Evolutionary conservation across 2,888 invertebrate species (phyloP).

Genomic region (Latrodectus elegans): DNA sequence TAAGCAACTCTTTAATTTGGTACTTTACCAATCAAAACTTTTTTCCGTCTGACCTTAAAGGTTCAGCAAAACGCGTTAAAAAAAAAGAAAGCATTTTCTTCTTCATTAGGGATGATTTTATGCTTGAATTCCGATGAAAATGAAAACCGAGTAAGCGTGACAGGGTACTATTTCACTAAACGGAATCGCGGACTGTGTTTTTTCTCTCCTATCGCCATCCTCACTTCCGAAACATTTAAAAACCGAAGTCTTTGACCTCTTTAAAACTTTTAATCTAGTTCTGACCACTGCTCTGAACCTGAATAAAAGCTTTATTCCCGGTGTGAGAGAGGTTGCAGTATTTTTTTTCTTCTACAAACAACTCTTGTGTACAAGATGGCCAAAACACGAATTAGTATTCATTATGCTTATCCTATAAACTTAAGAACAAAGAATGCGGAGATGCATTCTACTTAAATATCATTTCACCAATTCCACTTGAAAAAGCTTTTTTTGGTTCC

Average conservation of each 20-base stretch:
- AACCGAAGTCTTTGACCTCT: constrained; percentile 46
- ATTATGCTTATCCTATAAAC: too few relatives aligned
- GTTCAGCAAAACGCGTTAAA: background rate
- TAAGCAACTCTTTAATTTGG: too few relatives aligned
- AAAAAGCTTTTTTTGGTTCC: too few relatives aligned
- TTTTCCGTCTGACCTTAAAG: background rate
- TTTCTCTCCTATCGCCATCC: background rate
- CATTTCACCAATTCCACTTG: too few relatives aligned
- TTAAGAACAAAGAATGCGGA: too few relatives aligned
- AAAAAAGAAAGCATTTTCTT: background rate
- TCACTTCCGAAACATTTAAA: constrained; percentile 22
- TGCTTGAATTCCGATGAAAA: background rate
- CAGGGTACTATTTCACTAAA: constrained; percentile 8
- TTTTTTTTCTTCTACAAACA: too few relatives aligned
- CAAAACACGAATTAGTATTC: too few relatives aligned
- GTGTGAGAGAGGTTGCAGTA: too few relatives aligned
- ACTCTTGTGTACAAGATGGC: too few relatives aligned
- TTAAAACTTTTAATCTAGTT: constrained; percentile 21
- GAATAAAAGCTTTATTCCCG: background rate
- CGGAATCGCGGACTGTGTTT: background rate
- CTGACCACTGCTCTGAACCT: background rate
- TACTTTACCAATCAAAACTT: background rate
- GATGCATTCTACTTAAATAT: too few relatives aligned
- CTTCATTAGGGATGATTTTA: background rate
- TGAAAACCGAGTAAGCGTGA: constrained; percentile 24